Evolutionary conservation across 2,113 vertebrate species (phyloP), one percentile per base, ranked within the genome.

Genomic region (Falcunculus frontatus): DNA sequence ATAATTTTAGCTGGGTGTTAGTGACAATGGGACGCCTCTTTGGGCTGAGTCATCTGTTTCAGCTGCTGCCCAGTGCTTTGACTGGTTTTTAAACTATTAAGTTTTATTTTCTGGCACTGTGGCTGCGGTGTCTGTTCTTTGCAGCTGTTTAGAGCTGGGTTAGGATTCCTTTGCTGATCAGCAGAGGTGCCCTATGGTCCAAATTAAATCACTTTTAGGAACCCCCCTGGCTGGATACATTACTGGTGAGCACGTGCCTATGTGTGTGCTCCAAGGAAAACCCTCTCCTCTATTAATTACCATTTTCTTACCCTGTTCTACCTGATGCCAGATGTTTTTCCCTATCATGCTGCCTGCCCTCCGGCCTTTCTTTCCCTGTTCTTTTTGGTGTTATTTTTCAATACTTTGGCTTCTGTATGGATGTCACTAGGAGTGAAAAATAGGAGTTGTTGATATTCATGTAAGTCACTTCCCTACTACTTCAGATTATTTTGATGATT

Each of bases 191-290:
- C 1, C 33, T 17, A 11, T 73, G 67, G 30, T 74, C 42, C 63
- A 42, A 57, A 52, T 90, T 9, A 44, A 64, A 16, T 26, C 32
- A 17, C 16, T 16, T 63, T 65, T 25, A 41, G 68, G 80, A 82
- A 39, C n/a, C 20, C 8, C 21, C 50, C 8, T 52, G 41, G 29
- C 73, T 67, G 52, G n/a, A 4, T 37, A 1, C 6, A 8, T 16
- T 3, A 4, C 46, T 0, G 2, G 7, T 44, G 56, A 60, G 52
- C 6, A 2, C 0, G 0, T 42, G 18, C 39, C 33, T 6, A 0
- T 5, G 29, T 44, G 44, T 22, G 49, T 16, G 44, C 75, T 77
- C 53, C 57, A 32, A 53, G 65, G 62, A 73, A 76, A 76, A 39
- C 37, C 30, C 14, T 29, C 8, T 30, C 9, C 73, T 68, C n/a